Evolutionary conservation across 2,797 vertebrate genomes (phyloP).

Genomic region (Crypturellus tataupa): DNA sequence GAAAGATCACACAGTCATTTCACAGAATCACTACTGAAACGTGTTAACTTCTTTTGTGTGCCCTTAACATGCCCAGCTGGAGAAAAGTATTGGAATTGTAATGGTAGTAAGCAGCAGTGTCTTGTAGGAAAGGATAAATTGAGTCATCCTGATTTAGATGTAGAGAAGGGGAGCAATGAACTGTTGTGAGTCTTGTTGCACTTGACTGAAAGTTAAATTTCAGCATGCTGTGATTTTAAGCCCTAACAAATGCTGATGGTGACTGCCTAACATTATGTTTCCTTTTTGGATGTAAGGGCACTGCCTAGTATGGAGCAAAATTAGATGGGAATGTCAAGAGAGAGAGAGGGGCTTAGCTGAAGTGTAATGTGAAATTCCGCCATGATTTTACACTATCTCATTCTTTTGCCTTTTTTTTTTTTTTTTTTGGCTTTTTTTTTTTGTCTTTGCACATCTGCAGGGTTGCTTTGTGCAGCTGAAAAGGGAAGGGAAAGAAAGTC

Average conservation of each 20-base stretch:
- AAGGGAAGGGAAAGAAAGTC: not conserved
- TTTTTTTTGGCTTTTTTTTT: not conserved
- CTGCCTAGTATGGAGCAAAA: not conserved
- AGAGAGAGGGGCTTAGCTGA: not conserved
- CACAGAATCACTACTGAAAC: slow-evolving; percentile 13
- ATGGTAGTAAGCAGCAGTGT: not conserved
- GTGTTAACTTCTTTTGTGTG: slow-evolving; percentile 3
- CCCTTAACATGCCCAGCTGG: slow-evolving; percentile 30
- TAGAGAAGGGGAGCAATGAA: not conserved
- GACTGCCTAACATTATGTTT: not conserved
- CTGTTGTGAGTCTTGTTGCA: not conserved
- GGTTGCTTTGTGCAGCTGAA: not conserved
- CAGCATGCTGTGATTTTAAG: not conserved
- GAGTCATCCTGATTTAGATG: not conserved
- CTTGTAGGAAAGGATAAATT: slow-evolving; percentile 12
- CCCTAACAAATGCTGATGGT: not conserved
- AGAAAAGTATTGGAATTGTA: not conserved
- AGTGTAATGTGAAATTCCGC: not conserved
- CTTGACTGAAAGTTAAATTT: not conserved
- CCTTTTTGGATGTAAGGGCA: not conserved
- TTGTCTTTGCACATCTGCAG: not conserved
- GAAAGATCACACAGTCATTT: slow-evolving; percentile 23
- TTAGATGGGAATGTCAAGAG: not conserved
- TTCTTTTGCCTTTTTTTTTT: not conserved
- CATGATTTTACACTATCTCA: not conserved